Evolutionary conservation across 2,888 invertebrate genomes (phyloP), one percentile per base, ranked within the genome.

Genomic region (Drosophila cognata): DNA sequence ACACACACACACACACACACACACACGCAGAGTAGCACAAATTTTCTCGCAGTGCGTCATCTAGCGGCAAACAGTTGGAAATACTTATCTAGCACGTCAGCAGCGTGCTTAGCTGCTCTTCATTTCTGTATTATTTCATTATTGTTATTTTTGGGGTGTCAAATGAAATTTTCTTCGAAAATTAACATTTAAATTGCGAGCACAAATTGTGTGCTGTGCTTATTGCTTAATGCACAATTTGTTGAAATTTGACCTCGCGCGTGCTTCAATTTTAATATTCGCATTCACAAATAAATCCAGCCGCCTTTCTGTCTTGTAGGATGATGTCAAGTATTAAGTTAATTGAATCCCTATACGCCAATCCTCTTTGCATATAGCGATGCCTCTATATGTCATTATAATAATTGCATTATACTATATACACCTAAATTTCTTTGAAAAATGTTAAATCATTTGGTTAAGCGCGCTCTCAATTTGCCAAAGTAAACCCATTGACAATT

Each of bases 401-500:
- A 35, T 38, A 25, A 38, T n/a, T 29, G 21, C 16, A 61, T 60
- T 56, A 18, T 38, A 31, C 29, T 59, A 4, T 13, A 60, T 38
- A 36, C 16, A 36, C 16, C 18, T 18, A 41, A 41, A 29, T 13
- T 21, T 21, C 11, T 2, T 29, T 29, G 8, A 0, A 28, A 71
- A 72, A 79, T 77, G 83, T 65, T 65, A 77, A 79, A 81, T 72
- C 59, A 68, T 79, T 88, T 71, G 63, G 77, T 63, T 70, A 50
- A 58, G 58, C 61, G 56, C 29, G 31, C 51, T 29, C 46, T 57
- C 41, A 77, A 59, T 71, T 77, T 58, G 67, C 57, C 16, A 41
- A 69, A 79, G 64, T 82, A 74, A 79, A 82, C 79, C 33, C 65
- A 69, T 74, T 74, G 55, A 60, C 74, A 78, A 68, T 65, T 78